These are phyloP conservation scores for Lycaon pictus DNA, from an alignment of 2,113 vertebrate species.

Conservation along the genomic window DNA sequence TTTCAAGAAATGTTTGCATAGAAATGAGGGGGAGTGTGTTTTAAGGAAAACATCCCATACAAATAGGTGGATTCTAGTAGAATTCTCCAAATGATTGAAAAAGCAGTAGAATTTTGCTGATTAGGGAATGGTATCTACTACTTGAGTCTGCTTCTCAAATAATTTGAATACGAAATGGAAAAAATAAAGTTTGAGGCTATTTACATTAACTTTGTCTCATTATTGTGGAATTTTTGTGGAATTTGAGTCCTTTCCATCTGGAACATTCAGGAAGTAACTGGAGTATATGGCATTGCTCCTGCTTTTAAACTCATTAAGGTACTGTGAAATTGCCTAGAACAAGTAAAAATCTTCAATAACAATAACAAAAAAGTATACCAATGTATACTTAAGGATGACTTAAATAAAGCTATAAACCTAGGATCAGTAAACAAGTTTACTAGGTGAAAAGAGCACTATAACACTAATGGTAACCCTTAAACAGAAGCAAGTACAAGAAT, in stretches of 20 bases:
- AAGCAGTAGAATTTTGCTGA: not conserved
- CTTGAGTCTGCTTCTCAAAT: not conserved
- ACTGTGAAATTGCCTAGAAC: not conserved
- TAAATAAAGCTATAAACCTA: not conserved
- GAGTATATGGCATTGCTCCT: not conserved
- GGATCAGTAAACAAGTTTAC: not conserved
- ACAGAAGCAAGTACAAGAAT: not conserved
- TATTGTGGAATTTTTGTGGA: not conserved
- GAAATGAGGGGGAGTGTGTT: not conserved
- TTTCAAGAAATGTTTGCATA: not conserved
- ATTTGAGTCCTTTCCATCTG: constrained; percentile 26
- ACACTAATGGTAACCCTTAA: not conserved
- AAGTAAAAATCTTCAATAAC: not conserved
- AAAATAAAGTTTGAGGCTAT: constrained; percentile 1
- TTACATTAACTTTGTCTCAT: not conserved
- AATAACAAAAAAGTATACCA: not conserved
- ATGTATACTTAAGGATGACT: not conserved
- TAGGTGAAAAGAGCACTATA: not conserved
- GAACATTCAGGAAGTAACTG: not conserved
- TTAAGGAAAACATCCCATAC: not conserved
- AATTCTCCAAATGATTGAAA: not conserved
- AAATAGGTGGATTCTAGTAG: not conserved
- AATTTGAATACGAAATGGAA: not conserved
- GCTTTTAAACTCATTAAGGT: not conserved
- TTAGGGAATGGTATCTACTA: not conserved